Conservation (phyloP, 1,140 invertebrate genomes). For the Branchinecta lindahli region DNA sequence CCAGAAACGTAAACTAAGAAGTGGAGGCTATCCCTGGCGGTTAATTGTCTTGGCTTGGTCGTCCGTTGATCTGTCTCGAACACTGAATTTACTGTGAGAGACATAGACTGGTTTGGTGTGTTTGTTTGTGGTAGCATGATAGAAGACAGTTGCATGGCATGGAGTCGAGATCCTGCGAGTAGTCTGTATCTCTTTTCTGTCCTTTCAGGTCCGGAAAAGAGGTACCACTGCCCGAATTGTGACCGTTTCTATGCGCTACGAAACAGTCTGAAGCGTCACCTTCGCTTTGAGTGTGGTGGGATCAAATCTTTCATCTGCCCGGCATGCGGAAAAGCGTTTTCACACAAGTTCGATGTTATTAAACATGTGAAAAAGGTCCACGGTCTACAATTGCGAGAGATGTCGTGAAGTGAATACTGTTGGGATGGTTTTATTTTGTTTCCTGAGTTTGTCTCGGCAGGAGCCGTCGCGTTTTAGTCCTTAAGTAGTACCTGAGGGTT, state of each 20-base stretch:
- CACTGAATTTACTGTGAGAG: no score
- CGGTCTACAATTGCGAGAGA: background rate
- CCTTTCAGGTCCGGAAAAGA: background rate
- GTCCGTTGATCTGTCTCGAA: no score
- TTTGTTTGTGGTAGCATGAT: slow-evolving; percentile 3
- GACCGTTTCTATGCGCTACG: background rate
- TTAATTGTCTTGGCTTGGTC: no score
- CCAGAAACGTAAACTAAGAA: no score
- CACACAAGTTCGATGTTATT: slow-evolving; percentile 1
- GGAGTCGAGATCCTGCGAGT: background rate
- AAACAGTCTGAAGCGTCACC: slow-evolving; percentile 11
- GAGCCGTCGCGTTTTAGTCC: no score
- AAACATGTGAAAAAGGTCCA: slow-evolving; percentile 1
- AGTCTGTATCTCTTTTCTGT: background rate
- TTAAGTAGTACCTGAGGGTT: no score
- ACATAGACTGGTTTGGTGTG: background rate
- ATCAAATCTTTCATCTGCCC: slow-evolving; percentile 10
- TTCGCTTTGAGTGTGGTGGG: slow-evolving; percentile 9
- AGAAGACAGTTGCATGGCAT: background rate
- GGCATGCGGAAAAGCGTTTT: background rate
- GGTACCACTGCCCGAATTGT: slow-evolving; percentile 12
- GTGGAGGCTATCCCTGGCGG: no score
- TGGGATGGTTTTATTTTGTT: no score
- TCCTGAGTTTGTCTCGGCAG: no score
- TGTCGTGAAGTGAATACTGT: background rate